These are phyloP conservation scores for Buceros bicornis DNA, from an alignment of 2,797 vertebrate genomes.

Conservation along the genomic window DNA sequence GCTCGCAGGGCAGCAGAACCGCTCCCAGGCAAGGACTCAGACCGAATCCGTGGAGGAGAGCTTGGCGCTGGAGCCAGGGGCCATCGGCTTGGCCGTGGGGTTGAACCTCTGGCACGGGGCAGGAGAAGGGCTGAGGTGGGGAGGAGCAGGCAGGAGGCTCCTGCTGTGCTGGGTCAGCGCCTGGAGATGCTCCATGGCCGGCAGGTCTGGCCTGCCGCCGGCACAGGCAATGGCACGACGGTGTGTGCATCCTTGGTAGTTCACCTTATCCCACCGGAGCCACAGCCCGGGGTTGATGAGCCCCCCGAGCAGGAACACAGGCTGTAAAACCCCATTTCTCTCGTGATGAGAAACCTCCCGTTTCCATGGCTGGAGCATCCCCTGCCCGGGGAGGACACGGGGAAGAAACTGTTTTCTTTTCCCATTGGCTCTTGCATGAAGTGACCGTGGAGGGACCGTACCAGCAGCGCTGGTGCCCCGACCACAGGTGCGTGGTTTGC, in stretches of 20 bases:
- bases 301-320: neutral
- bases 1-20: neutral
- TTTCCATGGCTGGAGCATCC: neutral
- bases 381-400: no score
- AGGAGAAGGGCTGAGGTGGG: neutral
- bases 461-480: neutral
- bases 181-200: neutral
- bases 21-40: neutral
- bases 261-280: neutral
- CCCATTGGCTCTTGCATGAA: neutral
- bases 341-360: neutral
- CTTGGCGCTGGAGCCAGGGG: neutral
- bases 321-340: neutral
- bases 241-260: no score
- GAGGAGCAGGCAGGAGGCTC: neutral
- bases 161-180: fast-evolving
- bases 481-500: neutral
- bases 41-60: neutral
- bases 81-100: neutral
- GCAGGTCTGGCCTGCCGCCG: neutral
- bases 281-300: neutral
- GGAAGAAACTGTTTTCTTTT: neutral
- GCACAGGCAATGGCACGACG: neutral
- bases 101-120: neutral
- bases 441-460: neutral